Evolutionary conservation across 2,888 invertebrate species (phyloP).

Genomic region (Mythimna ferrago): DNA sequence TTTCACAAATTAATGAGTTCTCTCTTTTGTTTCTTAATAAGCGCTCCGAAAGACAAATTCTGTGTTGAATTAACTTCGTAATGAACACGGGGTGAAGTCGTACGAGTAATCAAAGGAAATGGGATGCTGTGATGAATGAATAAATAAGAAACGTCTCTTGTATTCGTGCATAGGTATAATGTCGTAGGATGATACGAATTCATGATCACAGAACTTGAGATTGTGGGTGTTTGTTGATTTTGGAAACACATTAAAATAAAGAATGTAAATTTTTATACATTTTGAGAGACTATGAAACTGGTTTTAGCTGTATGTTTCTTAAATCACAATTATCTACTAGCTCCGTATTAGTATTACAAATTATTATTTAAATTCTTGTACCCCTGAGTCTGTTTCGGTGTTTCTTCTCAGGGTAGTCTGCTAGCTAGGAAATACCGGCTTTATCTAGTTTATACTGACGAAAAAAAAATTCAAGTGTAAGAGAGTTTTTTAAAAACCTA

Average conservation of each 20-base stretch:
- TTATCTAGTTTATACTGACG: too few relatives aligned
- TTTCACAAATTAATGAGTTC: constrained; percentile 47
- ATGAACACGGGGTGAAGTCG: constrained; percentile 31
- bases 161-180: background rate
- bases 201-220: background rate
- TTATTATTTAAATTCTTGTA: too few relatives aligned
- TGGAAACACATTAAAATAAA: background rate
- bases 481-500: too few relatives aligned
- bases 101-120: constrained; percentile 47
- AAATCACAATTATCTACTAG: too few relatives aligned
- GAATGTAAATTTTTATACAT: background rate
- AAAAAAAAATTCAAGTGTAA: too few relatives aligned
- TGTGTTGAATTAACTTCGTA: constrained; percentile 49
- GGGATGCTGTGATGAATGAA: constrained; percentile 35
- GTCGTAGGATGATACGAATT: background rate
- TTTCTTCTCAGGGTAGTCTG: too few relatives aligned
- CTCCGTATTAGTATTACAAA: too few relatives aligned
- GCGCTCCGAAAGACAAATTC: constrained; percentile 34
- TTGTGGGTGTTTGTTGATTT: background rate
- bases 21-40: constrained; percentile 48
- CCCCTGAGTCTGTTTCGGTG: too few relatives aligned
- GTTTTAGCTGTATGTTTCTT: too few relatives aligned
- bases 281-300: background rate
- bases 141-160: constrained; percentile 27
- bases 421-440: too few relatives aligned